Evolutionary conservation across 2,113 vertebrate genomes (phyloP).

Genomic region (Dasyornis broadbenti): DNA sequence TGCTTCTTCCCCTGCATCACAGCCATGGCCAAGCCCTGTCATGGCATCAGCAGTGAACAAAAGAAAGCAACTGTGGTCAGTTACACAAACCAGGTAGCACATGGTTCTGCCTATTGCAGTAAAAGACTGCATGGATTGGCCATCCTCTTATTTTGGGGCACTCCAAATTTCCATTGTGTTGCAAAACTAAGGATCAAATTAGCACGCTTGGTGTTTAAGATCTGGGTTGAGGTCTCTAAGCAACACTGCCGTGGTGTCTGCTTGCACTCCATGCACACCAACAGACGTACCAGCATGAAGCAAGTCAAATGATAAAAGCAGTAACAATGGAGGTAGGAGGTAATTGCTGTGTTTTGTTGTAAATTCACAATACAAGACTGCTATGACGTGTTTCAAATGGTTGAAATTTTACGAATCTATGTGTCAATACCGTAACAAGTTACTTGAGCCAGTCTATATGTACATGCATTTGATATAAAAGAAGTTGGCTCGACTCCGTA

Average conservation of each 20-base stretch:
- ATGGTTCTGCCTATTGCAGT: accelerated
- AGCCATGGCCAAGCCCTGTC: accelerated
- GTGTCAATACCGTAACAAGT: neutral
- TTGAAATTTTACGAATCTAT: neutral
- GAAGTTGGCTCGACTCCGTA: neutral
- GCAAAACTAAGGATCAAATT: neutral
- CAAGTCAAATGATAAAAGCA: neutral
- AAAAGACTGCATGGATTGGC: neutral
- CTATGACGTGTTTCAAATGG: accelerated
- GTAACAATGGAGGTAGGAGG: neutral
- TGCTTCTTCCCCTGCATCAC: neutral
- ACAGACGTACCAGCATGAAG: neutral
- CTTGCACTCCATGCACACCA: accelerated
- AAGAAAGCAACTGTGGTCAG: accelerated
- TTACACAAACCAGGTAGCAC: neutral
- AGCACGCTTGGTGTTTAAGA: accelerated
- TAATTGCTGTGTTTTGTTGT: neutral
- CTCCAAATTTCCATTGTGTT: neutral
- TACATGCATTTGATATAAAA: neutral
- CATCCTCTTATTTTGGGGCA: neutral
- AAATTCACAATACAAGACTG: neutral
- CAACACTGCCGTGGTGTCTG: accelerated
- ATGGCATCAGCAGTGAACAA: accelerated
- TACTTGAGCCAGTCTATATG: neutral
- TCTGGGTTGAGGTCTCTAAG: neutral